Percentiles rank a stretch among this genome's conserved stretches.
Conservation (phyloP, 2,113 vertebrate genomes). For the Bos indicus region DNA sequence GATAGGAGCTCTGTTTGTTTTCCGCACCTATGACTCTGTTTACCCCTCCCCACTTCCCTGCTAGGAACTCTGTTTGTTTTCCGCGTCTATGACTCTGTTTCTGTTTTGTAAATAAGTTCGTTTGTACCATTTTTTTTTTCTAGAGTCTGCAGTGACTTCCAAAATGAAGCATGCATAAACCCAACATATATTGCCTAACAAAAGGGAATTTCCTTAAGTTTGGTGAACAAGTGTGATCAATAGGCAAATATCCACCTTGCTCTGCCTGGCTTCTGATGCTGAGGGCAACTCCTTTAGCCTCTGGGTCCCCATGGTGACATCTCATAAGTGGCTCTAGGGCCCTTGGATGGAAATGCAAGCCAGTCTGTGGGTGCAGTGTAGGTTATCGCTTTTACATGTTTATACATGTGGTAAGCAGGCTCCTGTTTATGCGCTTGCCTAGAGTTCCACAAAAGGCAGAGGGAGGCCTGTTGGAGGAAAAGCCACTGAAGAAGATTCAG, state of each 20-base stretch:
- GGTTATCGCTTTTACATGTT: background rate
- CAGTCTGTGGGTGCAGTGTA: background rate
- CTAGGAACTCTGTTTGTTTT: background rate
- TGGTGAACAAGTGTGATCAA: background rate
- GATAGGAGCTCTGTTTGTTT: background rate
- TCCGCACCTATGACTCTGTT: background rate
- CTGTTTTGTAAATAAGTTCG: background rate
- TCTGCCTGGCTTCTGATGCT: background rate
- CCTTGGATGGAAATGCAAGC: background rate
- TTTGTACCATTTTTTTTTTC: background rate
- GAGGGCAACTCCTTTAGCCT: background rate
- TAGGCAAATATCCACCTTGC: background rate
- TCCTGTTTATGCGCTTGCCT: background rate
- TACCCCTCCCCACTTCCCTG: background rate
- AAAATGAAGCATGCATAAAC: constrained; percentile 12
- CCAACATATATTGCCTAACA: background rate
- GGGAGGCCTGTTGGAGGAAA: background rate
- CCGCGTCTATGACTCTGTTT: background rate
- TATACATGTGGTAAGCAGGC: background rate
- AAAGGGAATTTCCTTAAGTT: background rate
- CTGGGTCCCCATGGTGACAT: background rate
- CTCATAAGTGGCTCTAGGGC: background rate
- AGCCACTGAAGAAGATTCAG: background rate
- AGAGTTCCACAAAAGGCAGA: background rate
- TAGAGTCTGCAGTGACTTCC: constrained; percentile 56